Evolutionary conservation across 2,113 vertebrate genomes (phyloP).

Genomic region (Sebastes schlegelii): DNA sequence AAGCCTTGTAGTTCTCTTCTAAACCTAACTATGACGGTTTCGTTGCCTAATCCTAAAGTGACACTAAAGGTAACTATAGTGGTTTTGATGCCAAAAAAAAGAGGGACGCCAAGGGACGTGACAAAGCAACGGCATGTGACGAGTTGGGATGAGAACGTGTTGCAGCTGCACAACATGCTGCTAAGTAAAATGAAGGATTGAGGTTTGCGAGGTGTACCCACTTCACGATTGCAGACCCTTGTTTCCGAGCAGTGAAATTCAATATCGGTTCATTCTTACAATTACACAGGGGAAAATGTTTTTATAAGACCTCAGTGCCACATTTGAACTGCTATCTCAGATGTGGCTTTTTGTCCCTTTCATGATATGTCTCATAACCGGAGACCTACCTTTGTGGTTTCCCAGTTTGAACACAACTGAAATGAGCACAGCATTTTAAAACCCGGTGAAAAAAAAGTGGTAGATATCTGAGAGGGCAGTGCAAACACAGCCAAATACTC

Average conservation of each 20-base stretch:
- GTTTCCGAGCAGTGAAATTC: slow-evolving; percentile 39
- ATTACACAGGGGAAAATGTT: not conserved
- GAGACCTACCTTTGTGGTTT: not conserved
- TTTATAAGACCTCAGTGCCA: slow-evolving; percentile 27
- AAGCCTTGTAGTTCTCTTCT: too few relatives aligned
- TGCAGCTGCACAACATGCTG: slow-evolving; percentile 24
- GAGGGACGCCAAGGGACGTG: too few relatives aligned
- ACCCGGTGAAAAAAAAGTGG: not conserved
- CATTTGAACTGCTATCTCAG: slow-evolving; percentile 37
- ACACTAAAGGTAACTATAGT: too few relatives aligned
- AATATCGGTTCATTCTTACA: slow-evolving; percentile 12
- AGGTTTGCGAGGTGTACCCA: slow-evolving; percentile 28
- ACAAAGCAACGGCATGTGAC: too few relatives aligned
- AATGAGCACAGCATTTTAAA: slow-evolving; percentile 23
- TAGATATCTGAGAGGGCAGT: slow-evolving; percentile 38
- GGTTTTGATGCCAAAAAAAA: too few relatives aligned
- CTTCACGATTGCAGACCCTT: slow-evolving; percentile 11
- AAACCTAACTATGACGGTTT: too few relatives aligned
- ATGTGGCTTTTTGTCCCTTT: slow-evolving; percentile 16
- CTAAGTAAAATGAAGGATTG: slow-evolving; percentile 14
- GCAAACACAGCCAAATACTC: slow-evolving; percentile 37
- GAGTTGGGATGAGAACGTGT: too few relatives aligned
- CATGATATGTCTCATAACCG: slow-evolving; percentile 15
- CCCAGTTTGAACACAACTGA: slow-evolving; percentile 7
- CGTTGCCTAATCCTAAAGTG: too few relatives aligned